Percentiles rank a stretch among this genome's conserved stretches.
Conservation (phyloP, 2,888 invertebrate species). For the Phortica okadai region DNA sequence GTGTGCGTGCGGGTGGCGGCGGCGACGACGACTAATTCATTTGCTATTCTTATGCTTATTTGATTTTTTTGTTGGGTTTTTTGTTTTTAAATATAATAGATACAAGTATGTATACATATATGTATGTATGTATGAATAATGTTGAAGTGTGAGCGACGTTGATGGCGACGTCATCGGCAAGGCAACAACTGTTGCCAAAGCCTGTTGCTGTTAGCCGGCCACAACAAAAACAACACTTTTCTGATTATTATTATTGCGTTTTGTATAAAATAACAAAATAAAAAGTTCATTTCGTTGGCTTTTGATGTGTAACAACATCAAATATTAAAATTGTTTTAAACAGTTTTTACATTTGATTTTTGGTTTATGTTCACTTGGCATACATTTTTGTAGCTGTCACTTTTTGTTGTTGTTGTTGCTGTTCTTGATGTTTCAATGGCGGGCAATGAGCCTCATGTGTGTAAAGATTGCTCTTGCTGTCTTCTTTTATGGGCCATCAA, state of each 20-base stretch:
- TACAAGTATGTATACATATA: not conserved
- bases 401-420: not conserved
- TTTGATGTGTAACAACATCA: not conserved
- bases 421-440: not conserved
- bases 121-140: not conserved
- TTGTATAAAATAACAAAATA: no score
- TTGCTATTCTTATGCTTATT: slow-evolving; percentile 17
- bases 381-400: not conserved
- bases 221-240: no score
- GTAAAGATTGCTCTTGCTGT: not conserved
- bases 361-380: not conserved
- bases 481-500: not conserved
- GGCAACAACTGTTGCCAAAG: no score
- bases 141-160: no score
- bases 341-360: no score
- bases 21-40: not conserved
- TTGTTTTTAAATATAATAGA: slow-evolving; percentile 26
- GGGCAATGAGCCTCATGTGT: not conserved
- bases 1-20: no score
- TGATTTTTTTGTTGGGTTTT: slow-evolving; percentile 38
- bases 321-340: slow-evolving; percentile 6
- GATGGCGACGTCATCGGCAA: no score
- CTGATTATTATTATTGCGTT: no score
- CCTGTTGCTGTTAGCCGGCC: not conserved
- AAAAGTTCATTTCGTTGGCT: no score